Conservation (phyloP, 2,113 vertebrate species). For the Poecilia latipinna region DNA sequence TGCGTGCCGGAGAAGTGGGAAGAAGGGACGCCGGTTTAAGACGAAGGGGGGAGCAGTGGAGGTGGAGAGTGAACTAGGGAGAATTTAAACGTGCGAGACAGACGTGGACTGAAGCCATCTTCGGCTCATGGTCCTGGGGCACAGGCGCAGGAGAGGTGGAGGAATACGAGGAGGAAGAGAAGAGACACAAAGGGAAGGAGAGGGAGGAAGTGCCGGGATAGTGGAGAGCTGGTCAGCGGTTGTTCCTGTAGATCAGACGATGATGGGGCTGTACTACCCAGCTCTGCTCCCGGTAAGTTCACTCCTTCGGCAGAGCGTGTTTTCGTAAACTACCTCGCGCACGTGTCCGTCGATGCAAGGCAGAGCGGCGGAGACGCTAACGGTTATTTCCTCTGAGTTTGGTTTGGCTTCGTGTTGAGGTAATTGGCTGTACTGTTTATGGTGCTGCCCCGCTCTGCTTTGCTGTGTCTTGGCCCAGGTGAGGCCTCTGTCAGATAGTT, state of each 20-base stretch:
- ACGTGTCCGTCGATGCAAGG: background rate
- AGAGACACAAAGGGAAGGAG: conserved; percentile 44
- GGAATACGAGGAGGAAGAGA: conserved; percentile 43
- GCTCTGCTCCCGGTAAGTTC: conserved; percentile 76
- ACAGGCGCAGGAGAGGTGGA: conserved; percentile 52
- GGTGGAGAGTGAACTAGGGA: conserved; percentile 71
- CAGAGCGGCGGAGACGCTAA: background rate
- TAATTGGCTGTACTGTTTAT: conserved; percentile 26
- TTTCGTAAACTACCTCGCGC: conserved; percentile 8
- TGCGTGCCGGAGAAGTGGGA: conserved; percentile 52
- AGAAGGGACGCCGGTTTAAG: conserved; percentile 46
- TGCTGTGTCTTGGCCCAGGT: conserved; percentile 60
- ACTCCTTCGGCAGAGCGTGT: conserved; percentile 4
- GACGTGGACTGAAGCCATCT: conserved; percentile 68
- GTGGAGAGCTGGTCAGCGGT: conserved; percentile 63
- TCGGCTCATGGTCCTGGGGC: conserved; percentile 71
- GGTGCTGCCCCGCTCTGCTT: conserved; percentile 38
- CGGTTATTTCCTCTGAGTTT: background rate
- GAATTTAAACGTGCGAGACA: conserved; percentile 75
- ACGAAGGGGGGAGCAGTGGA: conserved; percentile 59
- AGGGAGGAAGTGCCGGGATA: conserved; percentile 41
- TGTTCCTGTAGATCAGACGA: conserved; percentile 69
- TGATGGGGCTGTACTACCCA: conserved; percentile 81
- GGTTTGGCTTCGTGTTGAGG: conserved; percentile 1
- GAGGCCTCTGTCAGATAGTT: conserved; percentile 70